Base-by-base conservation (phyloP, 2,888 invertebrate genomes). In the Schizotus pectinicornis region DNA sequence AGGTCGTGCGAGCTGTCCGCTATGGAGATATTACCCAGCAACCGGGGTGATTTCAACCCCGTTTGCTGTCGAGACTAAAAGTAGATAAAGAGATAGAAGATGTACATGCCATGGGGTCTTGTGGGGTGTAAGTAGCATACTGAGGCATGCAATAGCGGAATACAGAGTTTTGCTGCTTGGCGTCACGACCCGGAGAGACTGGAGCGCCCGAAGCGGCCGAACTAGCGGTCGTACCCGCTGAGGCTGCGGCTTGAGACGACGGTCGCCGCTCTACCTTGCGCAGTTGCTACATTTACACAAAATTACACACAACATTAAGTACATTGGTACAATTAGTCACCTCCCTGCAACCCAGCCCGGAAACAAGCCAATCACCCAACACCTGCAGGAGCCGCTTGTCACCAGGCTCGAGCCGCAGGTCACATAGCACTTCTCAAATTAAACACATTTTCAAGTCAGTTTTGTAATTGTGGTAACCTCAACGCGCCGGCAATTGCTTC, bases 91-190 rank as follows among this genome's bases (percentile, higher is more conserved):
- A 72, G 68, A 77, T 72, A 74, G 69, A 74, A 74, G 73, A 74
- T 74, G 81, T 84, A 84, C 84, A 81, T 84, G 84, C 84, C 84
- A 83, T 84, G 78, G 82, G 84, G 77, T 83, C 83, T 79, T 84
- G 83, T 80, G 83, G 81, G 77, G 82, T 83, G 81, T 83, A 84
- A 77, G 82, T 82, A 71, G 84, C 84, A 82, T 84, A 83, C 79
- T 82, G 82, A 76, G 84, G 84, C 84, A 84, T 84, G 81, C 84
- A 84, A 80, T 84, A 84, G 77, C 83, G 83, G 77, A 81, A 84
- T 79, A 79, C 79, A 79, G 79, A 78, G 75, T 77, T 78, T 76
- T 76, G 75, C 77, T 78, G 80, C 77, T 78, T 78, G 76, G 77
- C 78, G 70, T 79, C 79, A 70, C 78, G 78, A 74, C 79, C 76